These are phyloP conservation scores for Brachypalpus laphriformis DNA, from an alignment of 2,888 invertebrate genomes.

Conservation along the genomic window DNA sequence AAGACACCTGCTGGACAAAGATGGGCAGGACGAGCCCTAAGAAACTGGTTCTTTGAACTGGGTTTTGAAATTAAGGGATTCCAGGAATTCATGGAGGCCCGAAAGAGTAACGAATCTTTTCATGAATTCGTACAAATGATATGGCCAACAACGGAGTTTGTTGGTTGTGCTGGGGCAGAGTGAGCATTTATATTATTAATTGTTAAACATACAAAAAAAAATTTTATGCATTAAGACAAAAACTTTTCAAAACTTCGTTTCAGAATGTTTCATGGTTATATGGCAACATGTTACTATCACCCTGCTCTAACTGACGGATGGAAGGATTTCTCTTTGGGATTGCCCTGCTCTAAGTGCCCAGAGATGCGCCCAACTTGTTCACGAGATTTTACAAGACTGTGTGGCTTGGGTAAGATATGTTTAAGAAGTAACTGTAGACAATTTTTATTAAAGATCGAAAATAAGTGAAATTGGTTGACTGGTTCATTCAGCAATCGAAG, in stretches of 20 bases:
- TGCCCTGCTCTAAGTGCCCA: conserved; percentile 60
- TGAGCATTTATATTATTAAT: background rate
- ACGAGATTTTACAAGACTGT: conserved; percentile 72
- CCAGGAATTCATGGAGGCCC: conserved; percentile 32
- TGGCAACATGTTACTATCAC: conserved; percentile 72
- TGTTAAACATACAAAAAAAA: too few species aligned
- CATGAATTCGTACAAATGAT: conserved; percentile 74
- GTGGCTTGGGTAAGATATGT: conserved; percentile 78
- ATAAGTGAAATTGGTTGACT: too few species aligned
- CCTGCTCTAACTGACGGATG: conserved; percentile 34
- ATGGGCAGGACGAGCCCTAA: conserved; percentile 73
- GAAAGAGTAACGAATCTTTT: conserved; percentile 6
- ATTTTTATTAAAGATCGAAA: too few species aligned
- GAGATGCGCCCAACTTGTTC: conserved; percentile 69
- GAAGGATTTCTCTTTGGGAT: conserved; percentile 23
- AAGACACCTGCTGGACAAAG: conserved; percentile 45
- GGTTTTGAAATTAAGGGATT: conserved; percentile 55
- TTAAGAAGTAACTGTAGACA: too few species aligned
- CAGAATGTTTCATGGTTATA: conserved; percentile 70
- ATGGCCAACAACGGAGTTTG: conserved; percentile 75
- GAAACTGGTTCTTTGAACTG: conserved; percentile 75
- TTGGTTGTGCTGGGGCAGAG: conserved; percentile 76
- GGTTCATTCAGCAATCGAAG: too few species aligned
- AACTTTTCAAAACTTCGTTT: background rate
- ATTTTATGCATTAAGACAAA: too few species aligned